These are phyloP conservation scores for Hydrozoanthus gracilis DNA, from an alignment of 92 coral and sea anemone species.

Conservation along the genomic window DNA sequence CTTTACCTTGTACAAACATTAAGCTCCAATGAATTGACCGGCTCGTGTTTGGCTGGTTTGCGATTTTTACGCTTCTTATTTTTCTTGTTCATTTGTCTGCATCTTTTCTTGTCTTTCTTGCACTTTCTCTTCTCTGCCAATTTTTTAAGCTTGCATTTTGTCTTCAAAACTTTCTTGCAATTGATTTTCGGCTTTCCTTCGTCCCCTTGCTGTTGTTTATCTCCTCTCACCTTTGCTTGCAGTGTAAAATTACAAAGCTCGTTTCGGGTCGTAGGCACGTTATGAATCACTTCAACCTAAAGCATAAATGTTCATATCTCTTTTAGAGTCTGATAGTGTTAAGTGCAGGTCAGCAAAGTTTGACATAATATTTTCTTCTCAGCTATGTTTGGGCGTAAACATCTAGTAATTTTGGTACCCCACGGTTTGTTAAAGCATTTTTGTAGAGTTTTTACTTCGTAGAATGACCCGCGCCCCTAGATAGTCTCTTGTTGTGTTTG, in stretches of 20 bases:
- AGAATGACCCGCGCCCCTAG: no score
- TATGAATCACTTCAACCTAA: slow-evolving; percentile 84
- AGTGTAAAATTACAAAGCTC: slow-evolving; percentile 87
- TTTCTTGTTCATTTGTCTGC: slow-evolving; percentile 1
- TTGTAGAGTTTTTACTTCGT: no score
- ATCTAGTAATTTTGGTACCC: no score
- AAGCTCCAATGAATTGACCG: slow-evolving; percentile 63
- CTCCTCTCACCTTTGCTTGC: slow-evolving; percentile 65
- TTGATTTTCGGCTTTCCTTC: slow-evolving; percentile 27
- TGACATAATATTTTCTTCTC: no score
- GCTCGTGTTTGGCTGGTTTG: slow-evolving; percentile 64
- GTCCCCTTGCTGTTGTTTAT: slow-evolving; percentile 41
- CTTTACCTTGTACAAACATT: slow-evolving; percentile 78
- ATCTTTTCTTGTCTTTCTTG: slow-evolving; percentile 37
- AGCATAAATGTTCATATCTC: background rate
- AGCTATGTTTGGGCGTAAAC: no score
- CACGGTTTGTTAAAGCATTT: no score
- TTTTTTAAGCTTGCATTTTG: background rate
- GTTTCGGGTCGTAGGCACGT: slow-evolving; percentile 76
- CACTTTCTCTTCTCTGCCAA: slow-evolving; percentile 37
- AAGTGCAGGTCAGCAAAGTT: no score
- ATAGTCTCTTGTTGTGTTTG: no score
- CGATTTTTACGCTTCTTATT: background rate
- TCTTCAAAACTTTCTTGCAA: slow-evolving; percentile 19
- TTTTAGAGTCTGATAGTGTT: no score